Conservation (phyloP, 2,113 vertebrate genomes). For the Chloropsis hardwickii region DNA sequence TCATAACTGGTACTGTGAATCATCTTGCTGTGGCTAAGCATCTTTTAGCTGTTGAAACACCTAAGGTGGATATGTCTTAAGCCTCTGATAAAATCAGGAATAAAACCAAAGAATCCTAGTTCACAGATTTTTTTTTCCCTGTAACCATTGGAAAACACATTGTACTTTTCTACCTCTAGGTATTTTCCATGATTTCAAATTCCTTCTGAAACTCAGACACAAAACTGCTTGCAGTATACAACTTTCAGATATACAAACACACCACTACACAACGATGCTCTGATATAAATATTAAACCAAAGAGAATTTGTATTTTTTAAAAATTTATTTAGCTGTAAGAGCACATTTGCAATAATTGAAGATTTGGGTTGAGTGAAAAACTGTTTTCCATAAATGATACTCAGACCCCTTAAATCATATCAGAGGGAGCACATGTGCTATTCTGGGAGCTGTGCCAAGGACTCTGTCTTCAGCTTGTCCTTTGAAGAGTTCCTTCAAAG, state of each 20-base stretch:
- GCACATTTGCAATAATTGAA: neutral
- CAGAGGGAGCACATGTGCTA: neutral
- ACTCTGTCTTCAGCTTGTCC: neutral
- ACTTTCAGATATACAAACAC: neutral
- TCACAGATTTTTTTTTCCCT: neutral
- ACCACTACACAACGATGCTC: neutral
- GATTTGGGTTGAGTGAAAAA: neutral
- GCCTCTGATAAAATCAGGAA: neutral
- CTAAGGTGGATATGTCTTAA: neutral
- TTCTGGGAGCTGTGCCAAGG: neutral
- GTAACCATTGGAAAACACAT: neutral
- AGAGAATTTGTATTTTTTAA: neutral
- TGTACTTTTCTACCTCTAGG: neutral
- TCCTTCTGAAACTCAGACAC: neutral
- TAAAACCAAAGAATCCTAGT: neutral
- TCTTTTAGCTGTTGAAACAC: neutral
- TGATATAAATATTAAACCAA: neutral
- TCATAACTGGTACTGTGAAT: neutral
- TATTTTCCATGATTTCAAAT: constrained; percentile 10
- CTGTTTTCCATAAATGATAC: neutral
- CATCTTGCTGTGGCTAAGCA: neutral
- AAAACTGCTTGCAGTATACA: neutral
- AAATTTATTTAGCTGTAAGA: neutral
- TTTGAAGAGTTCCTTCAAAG: neutral
- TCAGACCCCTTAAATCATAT: neutral